phyloP scores from a whole-genome alignment of 2,888 invertebrate species.

The Eupithecia abbreviata region DNA sequence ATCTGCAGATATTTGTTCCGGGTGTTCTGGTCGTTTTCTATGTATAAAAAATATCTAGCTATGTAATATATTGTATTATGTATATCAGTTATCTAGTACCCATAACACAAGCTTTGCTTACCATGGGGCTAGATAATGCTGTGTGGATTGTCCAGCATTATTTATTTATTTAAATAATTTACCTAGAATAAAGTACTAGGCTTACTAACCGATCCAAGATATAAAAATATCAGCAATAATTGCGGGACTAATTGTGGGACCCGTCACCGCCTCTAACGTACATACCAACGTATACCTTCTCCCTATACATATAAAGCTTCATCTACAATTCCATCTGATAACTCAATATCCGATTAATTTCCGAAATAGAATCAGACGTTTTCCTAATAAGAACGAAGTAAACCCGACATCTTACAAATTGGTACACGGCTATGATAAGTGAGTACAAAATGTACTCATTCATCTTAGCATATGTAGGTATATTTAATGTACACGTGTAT shows the following conservation, averaged over 20 bases:
- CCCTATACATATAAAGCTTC: neutral
- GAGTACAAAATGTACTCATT: neutral
- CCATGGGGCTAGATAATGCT: too few species aligned
- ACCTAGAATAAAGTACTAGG: neutral
- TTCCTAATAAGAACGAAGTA: neutral
- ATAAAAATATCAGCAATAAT: neutral
- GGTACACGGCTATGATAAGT: neutral
- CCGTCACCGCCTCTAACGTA: neutral
- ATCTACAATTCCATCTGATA: neutral
- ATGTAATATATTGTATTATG: too few species aligned
- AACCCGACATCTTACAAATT: conserved; percentile 6
- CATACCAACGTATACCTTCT: neutral
- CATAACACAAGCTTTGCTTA: too few species aligned
- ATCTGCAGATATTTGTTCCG: too few species aligned
- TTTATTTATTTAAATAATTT: too few species aligned
- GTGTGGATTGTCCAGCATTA: too few species aligned
- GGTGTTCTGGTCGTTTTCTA: too few species aligned
- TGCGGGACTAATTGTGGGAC: too few species aligned
- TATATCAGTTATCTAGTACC: too few species aligned
- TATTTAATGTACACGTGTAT: neutral
- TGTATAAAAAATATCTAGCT: too few species aligned
- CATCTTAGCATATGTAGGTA: too few species aligned
- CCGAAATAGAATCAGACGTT: neutral
- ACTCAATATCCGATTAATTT: conserved; percentile 1
- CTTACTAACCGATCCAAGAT: neutral